Percentiles rank a stretch among this genome's conserved stretches.
These are phyloP conservation scores for Callimorpha dominula DNA, from an alignment of 2,888 invertebrate genomes.

Conservation along the genomic window DNA sequence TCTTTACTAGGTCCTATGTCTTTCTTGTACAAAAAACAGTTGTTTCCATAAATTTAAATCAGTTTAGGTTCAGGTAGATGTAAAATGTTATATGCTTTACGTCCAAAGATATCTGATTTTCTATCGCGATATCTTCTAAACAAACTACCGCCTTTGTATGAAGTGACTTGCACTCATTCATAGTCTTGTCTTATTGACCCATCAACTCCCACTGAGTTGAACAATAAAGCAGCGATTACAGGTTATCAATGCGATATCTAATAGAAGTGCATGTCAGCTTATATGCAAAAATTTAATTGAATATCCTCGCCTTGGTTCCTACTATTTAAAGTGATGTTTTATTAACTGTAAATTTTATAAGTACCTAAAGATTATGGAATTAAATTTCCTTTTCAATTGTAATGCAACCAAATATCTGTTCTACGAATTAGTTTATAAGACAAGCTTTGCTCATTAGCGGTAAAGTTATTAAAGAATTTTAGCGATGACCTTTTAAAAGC, in stretches of 20 bases:
- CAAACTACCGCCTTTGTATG: constrained; percentile 9
- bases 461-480: neutral
- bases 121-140: constrained; percentile 16
- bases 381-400: neutral
- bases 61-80: neutral
- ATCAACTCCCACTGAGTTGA: constrained; percentile 37
- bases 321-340: constrained; percentile 26
- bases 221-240: constrained; percentile 46
- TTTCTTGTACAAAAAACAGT: neutral
- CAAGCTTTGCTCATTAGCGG: too few relatives aligned
- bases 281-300: constrained; percentile 20
- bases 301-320: constrained; percentile 22
- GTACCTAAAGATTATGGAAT: constrained; percentile 18
- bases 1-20: neutral
- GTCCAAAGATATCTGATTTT: constrained; percentile 7
- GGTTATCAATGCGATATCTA: constrained; percentile 30
- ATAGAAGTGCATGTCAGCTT: constrained; percentile 48
- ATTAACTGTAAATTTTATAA: constrained; percentile 1
- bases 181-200: constrained; percentile 34
- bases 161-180: constrained; percentile 39
- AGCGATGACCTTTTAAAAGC: neutral
- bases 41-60: neutral
- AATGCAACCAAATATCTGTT: neutral
- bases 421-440: neutral
- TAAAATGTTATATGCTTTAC: constrained; percentile 1